phyloP scores from a whole-genome alignment of 2,113 vertebrate genomes.

The Xiphophorus couchianus region DNA sequence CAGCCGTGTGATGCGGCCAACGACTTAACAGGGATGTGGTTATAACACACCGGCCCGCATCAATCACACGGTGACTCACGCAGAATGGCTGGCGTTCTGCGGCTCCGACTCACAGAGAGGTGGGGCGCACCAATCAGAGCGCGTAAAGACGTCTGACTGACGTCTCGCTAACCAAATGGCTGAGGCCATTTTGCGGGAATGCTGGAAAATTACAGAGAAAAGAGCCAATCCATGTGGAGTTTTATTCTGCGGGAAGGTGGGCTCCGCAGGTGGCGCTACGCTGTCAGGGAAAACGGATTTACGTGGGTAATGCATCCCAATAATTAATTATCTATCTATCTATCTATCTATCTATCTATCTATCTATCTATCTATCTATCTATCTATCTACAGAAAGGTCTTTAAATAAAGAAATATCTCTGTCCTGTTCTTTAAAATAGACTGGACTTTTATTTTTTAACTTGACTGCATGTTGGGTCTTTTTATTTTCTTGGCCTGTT shows the following conservation, averaged over 20 bases:
- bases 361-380: too few relatives aligned
- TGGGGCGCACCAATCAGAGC: constrained; percentile 51
- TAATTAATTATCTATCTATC: constrained; percentile 8
- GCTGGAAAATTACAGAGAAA: background rate
- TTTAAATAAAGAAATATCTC: too few relatives aligned
- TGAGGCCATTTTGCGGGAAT: background rate
- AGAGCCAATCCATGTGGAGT: constrained; percentile 30
- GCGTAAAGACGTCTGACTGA: constrained; percentile 12
- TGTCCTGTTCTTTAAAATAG: too few relatives aligned
- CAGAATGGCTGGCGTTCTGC: constrained; percentile 51
- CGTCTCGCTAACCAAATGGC: constrained; percentile 35
- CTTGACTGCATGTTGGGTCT: too few relatives aligned
- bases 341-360: background rate
- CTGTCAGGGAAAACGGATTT: constrained; percentile 13
- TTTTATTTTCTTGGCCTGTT: too few relatives aligned
- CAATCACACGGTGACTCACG: constrained; percentile 43
- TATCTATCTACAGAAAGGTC: too few relatives aligned
- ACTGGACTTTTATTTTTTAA: too few relatives aligned
- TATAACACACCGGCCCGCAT: constrained; percentile 24
- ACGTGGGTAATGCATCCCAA: background rate
- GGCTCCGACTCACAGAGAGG: constrained; percentile 12
- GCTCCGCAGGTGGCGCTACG: constrained; percentile 59
- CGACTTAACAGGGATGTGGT: constrained; percentile 17
- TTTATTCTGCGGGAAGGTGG: constrained; percentile 69
- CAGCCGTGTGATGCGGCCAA: constrained; percentile 5